A percentile compares a stretch with the other conserved stretches of the same genome.
phyloP scores from a whole-genome alignment of 2,888 invertebrate species.

The Tenthredo distinguenda region DNA sequence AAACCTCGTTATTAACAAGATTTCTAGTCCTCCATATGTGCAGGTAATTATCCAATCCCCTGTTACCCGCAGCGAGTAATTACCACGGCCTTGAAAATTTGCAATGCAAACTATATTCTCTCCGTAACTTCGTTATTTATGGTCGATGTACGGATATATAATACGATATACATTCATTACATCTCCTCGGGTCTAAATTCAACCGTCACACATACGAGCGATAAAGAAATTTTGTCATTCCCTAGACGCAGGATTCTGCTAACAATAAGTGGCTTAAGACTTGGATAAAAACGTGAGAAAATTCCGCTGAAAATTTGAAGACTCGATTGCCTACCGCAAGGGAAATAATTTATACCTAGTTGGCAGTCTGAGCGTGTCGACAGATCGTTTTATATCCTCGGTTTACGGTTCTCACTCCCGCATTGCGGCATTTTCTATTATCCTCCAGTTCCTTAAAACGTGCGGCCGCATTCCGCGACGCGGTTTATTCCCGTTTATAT shows the following conservation, averaged over 20 bases:
- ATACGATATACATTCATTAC: neutral
- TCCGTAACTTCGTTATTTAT: constrained; percentile 30
- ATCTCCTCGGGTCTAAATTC: neutral
- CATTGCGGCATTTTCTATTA: constrained; percentile 66
- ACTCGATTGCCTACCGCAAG: neutral
- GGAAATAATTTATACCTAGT: constrained; percentile 20
- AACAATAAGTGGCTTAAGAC: neutral
- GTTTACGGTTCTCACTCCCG: constrained; percentile 55
- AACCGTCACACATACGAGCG: neutral
- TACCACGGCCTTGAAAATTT: constrained; percentile 44
- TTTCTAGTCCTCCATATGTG: neutral
- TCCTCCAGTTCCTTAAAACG: constrained; percentile 3
- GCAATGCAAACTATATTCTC: constrained; percentile 38
- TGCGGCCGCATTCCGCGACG: constrained; percentile 29
- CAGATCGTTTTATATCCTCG: constrained; percentile 37
- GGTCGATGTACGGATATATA: neutral
- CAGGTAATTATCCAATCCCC: neutral
- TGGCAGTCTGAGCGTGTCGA: constrained; percentile 44
- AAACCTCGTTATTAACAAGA: neutral
- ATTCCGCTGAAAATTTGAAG: neutral
- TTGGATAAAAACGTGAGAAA: neutral
- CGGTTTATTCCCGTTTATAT: neutral
- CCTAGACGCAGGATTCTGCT: neutral
- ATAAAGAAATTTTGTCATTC: neutral
- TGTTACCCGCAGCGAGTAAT: neutral